Conservation (phyloP, 37 sponge, comb jelly and placozoan species). For the Ianthella basta region DNA sequence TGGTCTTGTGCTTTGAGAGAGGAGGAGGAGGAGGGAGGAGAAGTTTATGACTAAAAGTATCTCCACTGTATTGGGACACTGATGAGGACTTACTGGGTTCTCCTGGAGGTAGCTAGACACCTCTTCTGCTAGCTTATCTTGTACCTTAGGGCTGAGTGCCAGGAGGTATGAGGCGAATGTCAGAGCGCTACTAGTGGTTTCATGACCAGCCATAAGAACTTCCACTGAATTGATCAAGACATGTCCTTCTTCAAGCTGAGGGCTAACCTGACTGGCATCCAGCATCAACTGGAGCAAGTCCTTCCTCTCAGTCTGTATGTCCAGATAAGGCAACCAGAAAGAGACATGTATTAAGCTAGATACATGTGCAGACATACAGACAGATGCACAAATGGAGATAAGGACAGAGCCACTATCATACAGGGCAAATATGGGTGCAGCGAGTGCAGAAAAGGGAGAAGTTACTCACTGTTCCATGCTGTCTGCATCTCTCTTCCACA, state of each 20-base stretch:
- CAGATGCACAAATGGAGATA: too few relatives aligned
- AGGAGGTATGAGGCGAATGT: neutral
- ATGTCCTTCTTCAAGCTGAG: neutral
- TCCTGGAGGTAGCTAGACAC: neutral
- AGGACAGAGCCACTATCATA: too few relatives aligned
- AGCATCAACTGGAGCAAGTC: conserved; percentile 14
- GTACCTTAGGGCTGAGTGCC: neutral
- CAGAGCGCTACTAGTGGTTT: neutral
- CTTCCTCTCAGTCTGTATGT: neutral
- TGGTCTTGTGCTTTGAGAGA: neutral
- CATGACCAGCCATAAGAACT: neutral
- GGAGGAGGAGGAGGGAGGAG: too few relatives aligned
- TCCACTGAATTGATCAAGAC: neutral
- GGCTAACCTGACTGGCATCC: neutral
- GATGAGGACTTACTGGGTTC: conserved; percentile 2
- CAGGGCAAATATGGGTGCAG: too few relatives aligned
- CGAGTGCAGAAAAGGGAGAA: too few relatives aligned
- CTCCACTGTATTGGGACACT: too few relatives aligned
- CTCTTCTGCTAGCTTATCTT: neutral
- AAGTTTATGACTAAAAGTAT: too few relatives aligned
- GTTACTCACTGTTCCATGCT: too few relatives aligned
- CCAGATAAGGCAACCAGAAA: too few relatives aligned
- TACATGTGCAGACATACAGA: neutral
- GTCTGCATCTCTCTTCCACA: too few relatives aligned
- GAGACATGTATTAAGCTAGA: too few relatives aligned